Percentiles rank a stretch among this genome's conserved stretches.
Evolutionary conservation across 2,888 invertebrate genomes (phyloP).

Genomic region (Pristionchus mayeri): DNA sequence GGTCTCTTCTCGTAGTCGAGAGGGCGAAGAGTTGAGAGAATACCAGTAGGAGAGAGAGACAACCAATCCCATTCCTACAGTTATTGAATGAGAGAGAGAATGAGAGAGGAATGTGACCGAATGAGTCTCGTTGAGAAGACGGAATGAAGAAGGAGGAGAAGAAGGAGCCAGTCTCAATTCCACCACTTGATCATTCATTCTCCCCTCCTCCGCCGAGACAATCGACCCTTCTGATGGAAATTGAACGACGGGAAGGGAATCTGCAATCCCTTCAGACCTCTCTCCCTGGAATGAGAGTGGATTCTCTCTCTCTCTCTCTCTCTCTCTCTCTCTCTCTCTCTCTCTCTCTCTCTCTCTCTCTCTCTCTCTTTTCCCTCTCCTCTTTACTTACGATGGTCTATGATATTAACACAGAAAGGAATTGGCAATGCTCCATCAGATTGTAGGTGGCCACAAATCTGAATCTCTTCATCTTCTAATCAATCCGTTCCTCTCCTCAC

Average conservation of each 20-base stretch:
- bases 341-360: neutral
- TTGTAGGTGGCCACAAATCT: constrained; percentile 43
- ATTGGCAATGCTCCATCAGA: constrained; percentile 15
- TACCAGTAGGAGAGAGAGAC: constrained; percentile 33
- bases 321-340: neutral
- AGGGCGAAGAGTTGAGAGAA: neutral
- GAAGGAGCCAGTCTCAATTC: neutral
- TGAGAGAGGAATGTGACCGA: neutral
- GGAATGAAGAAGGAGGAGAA: neutral
- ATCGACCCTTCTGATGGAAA: constrained; percentile 23
- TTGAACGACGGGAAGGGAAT: neutral
- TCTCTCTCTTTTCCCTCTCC: too few relatives aligned
- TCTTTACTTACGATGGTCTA: neutral
- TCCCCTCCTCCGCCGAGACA: constrained; percentile 12
- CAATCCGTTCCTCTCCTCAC: neutral
- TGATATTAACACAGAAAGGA: constrained; percentile 33
- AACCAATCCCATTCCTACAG: constrained; percentile 47
- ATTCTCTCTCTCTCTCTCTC: constrained; percentile 55
- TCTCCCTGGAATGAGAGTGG: neutral
- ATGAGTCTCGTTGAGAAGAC: neutral
- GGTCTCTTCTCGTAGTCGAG: constrained; percentile 26
- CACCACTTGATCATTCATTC: neutral
- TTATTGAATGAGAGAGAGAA: neutral
- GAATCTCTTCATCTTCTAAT: neutral
- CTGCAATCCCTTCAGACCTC: neutral